Evolutionary conservation across 2,113 vertebrate species (phyloP).

Genomic region (Boleophthalmus pectinirostris): DNA sequence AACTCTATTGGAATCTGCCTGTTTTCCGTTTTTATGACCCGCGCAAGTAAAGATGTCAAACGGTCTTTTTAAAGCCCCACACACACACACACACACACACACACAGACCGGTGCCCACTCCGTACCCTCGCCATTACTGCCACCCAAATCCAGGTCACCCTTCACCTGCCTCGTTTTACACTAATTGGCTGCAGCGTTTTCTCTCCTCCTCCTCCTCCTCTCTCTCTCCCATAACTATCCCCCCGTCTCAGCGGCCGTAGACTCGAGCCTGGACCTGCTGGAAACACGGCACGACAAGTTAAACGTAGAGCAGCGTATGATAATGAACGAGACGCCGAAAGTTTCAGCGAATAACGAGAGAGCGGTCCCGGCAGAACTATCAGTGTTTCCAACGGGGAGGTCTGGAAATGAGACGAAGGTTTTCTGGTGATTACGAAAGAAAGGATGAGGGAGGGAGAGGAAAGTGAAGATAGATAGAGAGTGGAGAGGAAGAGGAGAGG

Average conservation of each 20-base stretch:
- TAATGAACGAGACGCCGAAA: not conserved
- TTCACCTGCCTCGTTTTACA: not conserved
- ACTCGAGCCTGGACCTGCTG: not conserved
- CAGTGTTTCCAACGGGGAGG: not conserved
- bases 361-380: not conserved
- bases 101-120: not conserved
- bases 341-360: not conserved
- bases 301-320: not conserved
- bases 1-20: too few relatives aligned
- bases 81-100: too few relatives aligned
- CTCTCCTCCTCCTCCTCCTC: not conserved
- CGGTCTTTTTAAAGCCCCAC: not conserved
- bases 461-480: conserved; percentile 22
- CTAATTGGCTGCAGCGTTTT: conserved; percentile 5
- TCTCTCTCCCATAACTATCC: not conserved
- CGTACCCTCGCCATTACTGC: not conserved
- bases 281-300: not conserved
- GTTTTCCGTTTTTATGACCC: not conserved
- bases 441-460: conserved; percentile 7
- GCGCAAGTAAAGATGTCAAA: not conserved
- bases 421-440: too few relatives aligned
- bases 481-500: not conserved
- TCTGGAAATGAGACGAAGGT: not conserved
- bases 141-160: not conserved
- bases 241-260: not conserved